Percentiles rank a stretch among this genome's conserved stretches.
phyloP scores from a whole-genome alignment of 2,888 invertebrate species.

The Loripinus fragilis region DNA sequence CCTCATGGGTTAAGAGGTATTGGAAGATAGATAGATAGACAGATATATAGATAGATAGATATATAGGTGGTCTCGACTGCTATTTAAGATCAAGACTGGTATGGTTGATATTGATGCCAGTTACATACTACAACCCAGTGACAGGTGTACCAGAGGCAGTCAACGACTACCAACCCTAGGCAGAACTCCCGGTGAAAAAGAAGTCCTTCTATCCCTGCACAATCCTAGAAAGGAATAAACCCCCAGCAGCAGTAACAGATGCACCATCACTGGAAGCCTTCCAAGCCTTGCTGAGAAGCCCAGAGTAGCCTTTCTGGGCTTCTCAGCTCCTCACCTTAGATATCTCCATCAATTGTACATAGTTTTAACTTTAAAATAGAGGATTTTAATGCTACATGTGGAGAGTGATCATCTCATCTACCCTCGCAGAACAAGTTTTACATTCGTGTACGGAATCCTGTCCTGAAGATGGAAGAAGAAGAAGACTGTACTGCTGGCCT shows the following conservation, averaged over 20 bases:
- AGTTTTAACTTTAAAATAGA: not conserved
- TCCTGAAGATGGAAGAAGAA: slow-evolving; percentile 1
- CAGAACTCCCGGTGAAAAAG: not conserved
- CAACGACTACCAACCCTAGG: not conserved
- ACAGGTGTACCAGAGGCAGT: not conserved
- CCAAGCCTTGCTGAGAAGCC: not conserved
- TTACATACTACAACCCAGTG: not conserved
- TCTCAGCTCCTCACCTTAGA: not conserved
- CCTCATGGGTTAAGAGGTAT: no score
- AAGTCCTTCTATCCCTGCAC: not conserved
- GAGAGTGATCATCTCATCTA: not conserved
- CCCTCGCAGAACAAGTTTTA: not conserved
- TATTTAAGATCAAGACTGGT: not conserved
- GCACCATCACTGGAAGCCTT: not conserved
- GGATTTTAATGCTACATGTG: not conserved
- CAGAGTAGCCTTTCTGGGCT: not conserved
- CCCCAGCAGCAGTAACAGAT: not conserved
- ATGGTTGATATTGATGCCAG: not conserved
- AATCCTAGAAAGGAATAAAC: not conserved
- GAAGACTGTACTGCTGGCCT: not conserved
- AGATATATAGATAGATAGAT: no score
- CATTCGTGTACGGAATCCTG: not conserved
- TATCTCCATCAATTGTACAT: not conserved
- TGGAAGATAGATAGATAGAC: no score
- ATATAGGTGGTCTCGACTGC: no score